Base-by-base conservation (phyloP, 2,113 vertebrate species). In the Pungitius pungitius region DNA sequence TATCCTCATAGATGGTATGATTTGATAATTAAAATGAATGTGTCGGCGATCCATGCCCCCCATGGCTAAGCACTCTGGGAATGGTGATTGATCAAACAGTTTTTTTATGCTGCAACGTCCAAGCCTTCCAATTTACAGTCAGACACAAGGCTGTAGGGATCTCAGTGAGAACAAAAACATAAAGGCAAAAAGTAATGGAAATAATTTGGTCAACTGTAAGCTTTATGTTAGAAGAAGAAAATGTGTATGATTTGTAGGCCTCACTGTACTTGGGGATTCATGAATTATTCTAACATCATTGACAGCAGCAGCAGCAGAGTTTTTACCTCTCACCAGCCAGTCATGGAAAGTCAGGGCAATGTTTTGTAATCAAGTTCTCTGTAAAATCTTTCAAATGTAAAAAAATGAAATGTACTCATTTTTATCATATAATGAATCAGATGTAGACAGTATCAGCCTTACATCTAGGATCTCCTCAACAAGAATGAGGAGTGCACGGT, bases 261-360 rank as follows among this genome's bases (percentile, higher is more conserved):
- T 55, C 43, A 37, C 6, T 3, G 43, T 24, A 14, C 26, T 56
- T 0, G 0, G 20, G 52, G 43, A 65, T 65, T 39, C 57, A 13
- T 66, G n/a, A 52, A 52, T 30, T 63, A 42, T 13, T 67, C 22
- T 73, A 22, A 73, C 47, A 57, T 66, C 55, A 72, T 51, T 43
- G 18, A 56, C 13, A 54, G 61, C 15, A 62, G 26, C 17, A 47
- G 51, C 40, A n/a, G 3, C 17, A n/a, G n/a, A n/a, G 18, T 65
- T 26, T 26, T 4, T 17, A 12, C n/a, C 33, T 47, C 12, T 62
- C 15, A n/a, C 13, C 58, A 63, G 54, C 14, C 14, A 10, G 24
- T 66, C 26, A 42, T 78, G 37, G 69, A 56, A 55, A 56, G 49
- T 56, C 18, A 49, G 14, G 33, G 30, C 30, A 33, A n/a, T 26